phyloP scores from a whole-genome alignment of 2,888 invertebrate genomes.

The Ferdinandea cuprea region DNA sequence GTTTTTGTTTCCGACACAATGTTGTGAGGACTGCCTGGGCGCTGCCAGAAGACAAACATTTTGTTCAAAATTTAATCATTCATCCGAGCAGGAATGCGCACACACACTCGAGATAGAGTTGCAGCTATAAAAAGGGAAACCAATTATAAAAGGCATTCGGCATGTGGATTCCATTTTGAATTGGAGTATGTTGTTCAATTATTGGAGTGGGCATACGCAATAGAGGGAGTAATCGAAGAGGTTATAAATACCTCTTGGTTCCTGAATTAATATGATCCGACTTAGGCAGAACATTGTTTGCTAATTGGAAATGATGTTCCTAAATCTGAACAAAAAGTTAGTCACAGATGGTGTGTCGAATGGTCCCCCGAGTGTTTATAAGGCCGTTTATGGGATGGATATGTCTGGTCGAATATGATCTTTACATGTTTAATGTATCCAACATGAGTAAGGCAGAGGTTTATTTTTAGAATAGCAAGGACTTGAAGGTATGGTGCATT shows the following conservation, averaged over 20 bases:
- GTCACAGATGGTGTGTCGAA: too few relatives aligned
- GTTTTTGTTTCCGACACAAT: constrained; percentile 11
- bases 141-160: constrained; percentile 16
- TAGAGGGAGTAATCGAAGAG: neutral
- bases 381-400: too few relatives aligned
- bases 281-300: neutral
- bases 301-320: neutral
- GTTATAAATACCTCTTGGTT: neutral
- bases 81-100: constrained; percentile 9
- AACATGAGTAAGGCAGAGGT: too few relatives aligned
- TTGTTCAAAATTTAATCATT: constrained; percentile 25
- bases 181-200: constrained; percentile 24
- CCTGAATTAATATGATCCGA: neutral
- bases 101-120: neutral
- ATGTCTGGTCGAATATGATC: too few relatives aligned
- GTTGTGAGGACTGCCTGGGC: neutral
- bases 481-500: too few relatives aligned
- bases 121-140: constrained; percentile 9
- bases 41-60: constrained; percentile 12
- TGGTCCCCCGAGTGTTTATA: too few relatives aligned
- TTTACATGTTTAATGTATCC: too few relatives aligned
- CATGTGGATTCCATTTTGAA: neutral
- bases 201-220: neutral
- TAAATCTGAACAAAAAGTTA: too few relatives aligned
- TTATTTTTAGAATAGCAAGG: too few relatives aligned